A percentile compares a stretch with the other conserved stretches of the same genome.
Conservation (phyloP, 2,797 vertebrate genomes). For the Phrynocephalus forsythii region DNA sequence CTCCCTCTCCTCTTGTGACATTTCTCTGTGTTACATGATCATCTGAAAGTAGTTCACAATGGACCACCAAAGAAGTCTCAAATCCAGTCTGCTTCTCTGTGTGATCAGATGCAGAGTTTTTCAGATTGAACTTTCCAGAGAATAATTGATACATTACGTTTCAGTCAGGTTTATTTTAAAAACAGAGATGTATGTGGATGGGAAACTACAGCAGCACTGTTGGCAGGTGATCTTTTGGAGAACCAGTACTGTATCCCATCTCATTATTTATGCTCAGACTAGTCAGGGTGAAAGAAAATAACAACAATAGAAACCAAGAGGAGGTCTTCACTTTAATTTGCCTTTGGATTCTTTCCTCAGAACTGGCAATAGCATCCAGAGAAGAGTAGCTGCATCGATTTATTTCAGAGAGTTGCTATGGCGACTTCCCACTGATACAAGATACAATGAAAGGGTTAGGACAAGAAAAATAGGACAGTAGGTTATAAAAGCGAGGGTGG, state of each 20-base stretch:
- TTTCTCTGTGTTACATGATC: no score
- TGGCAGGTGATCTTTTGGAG: constrained; percentile 8
- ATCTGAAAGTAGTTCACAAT: no score
- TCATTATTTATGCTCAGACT: constrained; percentile 41
- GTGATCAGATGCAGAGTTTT: not conserved
- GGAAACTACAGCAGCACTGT: not conserved
- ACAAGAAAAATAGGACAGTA: constrained; percentile 8
- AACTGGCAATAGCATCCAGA: constrained; percentile 49
- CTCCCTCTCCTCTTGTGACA: no score
- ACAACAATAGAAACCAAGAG: constrained; percentile 49
- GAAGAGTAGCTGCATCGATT: constrained; percentile 67
- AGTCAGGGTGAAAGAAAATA: constrained; percentile 52
- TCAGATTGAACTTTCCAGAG: not conserved
- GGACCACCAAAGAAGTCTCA: no score
- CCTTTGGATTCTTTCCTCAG: constrained; percentile 66
- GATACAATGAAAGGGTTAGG: constrained; percentile 34
- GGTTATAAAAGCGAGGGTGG: not conserved
- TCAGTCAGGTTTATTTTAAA: not conserved
- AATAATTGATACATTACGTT: not conserved
- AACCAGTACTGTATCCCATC: constrained; percentile 37
- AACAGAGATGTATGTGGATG: not conserved
- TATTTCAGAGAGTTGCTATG: constrained; percentile 68
- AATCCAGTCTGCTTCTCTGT: not conserved
- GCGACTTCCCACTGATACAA: constrained; percentile 62
- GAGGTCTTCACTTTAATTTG: constrained; percentile 57